These are phyloP conservation scores for Iguana delicatissima DNA, from an alignment of 2,797 vertebrate species.

Conservation along the genomic window DNA sequence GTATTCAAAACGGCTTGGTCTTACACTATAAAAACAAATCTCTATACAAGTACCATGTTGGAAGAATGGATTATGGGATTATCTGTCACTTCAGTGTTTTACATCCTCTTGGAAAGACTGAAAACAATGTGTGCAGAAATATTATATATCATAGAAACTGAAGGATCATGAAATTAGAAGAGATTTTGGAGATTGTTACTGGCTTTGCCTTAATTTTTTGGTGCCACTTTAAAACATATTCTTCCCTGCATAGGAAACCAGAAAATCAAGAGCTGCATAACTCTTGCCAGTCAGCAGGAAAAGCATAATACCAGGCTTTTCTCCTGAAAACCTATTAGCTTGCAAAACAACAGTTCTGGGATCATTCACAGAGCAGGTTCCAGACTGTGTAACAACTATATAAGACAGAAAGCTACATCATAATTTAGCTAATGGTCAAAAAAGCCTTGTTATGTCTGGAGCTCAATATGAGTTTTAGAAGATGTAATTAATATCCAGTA, in stretches of 20 bases:
- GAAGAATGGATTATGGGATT: not conserved
- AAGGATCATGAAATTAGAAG: not conserved
- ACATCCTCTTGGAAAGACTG: not conserved
- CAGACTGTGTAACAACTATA: not conserved
- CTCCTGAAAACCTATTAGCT: not conserved
- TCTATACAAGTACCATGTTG: not conserved
- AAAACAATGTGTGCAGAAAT: not conserved
- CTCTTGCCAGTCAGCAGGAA: not conserved
- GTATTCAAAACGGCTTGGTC: not conserved
- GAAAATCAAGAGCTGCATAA: not conserved
- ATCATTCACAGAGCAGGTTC: not conserved
- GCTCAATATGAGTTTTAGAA: not conserved
- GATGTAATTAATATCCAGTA: not conserved
- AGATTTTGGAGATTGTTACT: constrained; percentile 1
- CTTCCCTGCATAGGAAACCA: not conserved
- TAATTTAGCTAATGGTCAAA: not conserved
- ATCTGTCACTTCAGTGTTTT: not conserved
- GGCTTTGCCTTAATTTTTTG: constrained; percentile 12
- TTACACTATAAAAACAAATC: not conserved
- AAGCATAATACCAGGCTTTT: not conserved
- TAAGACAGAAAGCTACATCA: not conserved
- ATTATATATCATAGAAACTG: not conserved
- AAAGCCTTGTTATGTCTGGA: not conserved
- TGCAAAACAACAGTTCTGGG: constrained; percentile 15
- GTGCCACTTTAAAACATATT: constrained; percentile 14